Percentiles rank a stretch among this genome's conserved stretches.
Evolutionary conservation across 2,888 invertebrate genomes (phyloP).

Genomic region (Mythimna pallens): DNA sequence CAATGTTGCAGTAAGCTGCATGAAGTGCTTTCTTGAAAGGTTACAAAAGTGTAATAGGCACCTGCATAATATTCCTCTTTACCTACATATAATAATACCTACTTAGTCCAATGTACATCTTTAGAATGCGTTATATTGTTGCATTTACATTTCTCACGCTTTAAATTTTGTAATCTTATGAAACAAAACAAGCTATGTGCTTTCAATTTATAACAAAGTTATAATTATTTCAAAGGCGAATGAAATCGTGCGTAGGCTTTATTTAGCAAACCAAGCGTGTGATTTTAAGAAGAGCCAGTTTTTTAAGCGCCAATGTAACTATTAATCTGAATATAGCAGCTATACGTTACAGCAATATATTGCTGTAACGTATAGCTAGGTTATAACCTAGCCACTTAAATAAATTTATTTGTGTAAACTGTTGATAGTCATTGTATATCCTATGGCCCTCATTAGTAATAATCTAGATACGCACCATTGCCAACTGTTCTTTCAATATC

Average conservation of each 20-base stretch:
- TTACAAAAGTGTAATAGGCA: conserved; percentile 6
- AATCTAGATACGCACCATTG: neutral
- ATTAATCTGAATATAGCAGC: conserved; percentile 19
- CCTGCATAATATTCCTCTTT: neutral
- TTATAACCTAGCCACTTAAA: conserved; percentile 4
- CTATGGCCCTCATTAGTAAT: neutral
- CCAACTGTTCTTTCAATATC: neutral
- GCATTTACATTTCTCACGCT: conserved; percentile 31
- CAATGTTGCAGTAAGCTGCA: conserved; percentile 64
- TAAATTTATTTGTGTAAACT: conserved; percentile 9
- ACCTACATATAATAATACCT: neutral
- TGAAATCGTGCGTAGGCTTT: neutral
- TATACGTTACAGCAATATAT: neutral
- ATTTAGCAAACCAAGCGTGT: conserved; percentile 9
- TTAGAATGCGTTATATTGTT: conserved; percentile 11
- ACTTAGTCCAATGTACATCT: neutral
- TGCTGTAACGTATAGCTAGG: too few species aligned
- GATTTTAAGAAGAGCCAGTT: neutral
- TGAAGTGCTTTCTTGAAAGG: conserved; percentile 48
- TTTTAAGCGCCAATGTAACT: neutral
- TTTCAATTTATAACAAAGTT: conserved; percentile 37
- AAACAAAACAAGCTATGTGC: conserved; percentile 30
- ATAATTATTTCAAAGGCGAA: conserved; percentile 26
- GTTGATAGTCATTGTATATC: neutral
- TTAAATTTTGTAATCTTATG: conserved; percentile 7